Conservation (phyloP, 2,888 invertebrate genomes). For the Laothoe populi region DNA sequence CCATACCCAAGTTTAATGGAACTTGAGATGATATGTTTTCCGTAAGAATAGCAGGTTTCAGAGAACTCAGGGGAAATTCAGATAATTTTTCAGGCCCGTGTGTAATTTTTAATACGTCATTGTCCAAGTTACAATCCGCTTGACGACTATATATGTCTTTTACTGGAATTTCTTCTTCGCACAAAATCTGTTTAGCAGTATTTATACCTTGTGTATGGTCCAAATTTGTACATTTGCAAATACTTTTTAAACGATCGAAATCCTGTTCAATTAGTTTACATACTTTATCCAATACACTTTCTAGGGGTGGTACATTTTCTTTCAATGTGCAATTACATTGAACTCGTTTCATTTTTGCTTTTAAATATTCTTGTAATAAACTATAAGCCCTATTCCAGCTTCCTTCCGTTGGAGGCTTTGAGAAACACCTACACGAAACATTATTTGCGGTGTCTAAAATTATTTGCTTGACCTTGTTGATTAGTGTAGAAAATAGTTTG, state of each 20-base stretch:
- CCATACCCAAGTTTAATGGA: constrained; percentile 43
- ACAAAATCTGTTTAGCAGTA: constrained; percentile 27
- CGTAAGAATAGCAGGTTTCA: not conserved
- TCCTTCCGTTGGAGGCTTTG: constrained; percentile 44
- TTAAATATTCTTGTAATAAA: constrained; percentile 74
- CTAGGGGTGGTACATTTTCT: constrained; percentile 51
- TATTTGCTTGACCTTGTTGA: constrained; percentile 64
- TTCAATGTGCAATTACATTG: constrained; percentile 58
- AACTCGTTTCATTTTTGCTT: constrained; percentile 69
- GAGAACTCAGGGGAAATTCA: not conserved
- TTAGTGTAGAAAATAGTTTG: constrained; percentile 56
- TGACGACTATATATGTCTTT: constrained; percentile 42
- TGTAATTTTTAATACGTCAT: not conserved
- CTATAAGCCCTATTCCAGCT: constrained; percentile 73
- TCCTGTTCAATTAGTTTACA: constrained; percentile 69
- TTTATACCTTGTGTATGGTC: constrained; percentile 22
- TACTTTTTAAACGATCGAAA: constrained; percentile 64
- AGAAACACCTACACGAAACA: constrained; percentile 56
- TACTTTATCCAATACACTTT: constrained; percentile 63
- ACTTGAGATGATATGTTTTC: constrained; percentile 53
- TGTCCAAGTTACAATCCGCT: not conserved
- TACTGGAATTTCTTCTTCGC: constrained; percentile 45
- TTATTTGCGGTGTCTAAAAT: constrained; percentile 61
- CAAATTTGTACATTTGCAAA: constrained; percentile 51
- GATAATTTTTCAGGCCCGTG: not conserved